A percentile compares a stretch with the other conserved stretches of the same genome.
phyloP scores from a whole-genome alignment of 2,888 invertebrate genomes.

The Epirrhoe tristata region DNA sequence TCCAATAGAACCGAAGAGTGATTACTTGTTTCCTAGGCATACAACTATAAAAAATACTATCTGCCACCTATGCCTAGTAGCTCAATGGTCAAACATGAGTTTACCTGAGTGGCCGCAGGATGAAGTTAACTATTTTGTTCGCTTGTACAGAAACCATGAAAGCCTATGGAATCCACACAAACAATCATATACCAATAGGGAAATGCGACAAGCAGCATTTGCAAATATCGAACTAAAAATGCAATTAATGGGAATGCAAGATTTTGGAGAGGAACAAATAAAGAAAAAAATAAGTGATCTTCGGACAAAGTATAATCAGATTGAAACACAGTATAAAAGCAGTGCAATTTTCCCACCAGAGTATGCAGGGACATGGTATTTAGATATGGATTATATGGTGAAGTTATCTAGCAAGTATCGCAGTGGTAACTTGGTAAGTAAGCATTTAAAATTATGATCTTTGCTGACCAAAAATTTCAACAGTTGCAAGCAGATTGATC shows the following conservation, averaged over 20 bases:
- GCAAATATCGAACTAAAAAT: constrained; percentile 21
- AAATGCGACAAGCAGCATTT: constrained; percentile 11
- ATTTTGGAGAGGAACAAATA: constrained; percentile 6
- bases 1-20: too few species aligned
- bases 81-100: not conserved
- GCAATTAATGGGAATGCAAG: not conserved
- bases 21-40: too few species aligned
- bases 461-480: not conserved
- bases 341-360: constrained; percentile 3
- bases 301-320: not conserved
- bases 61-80: not conserved
- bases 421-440: not conserved
- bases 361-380: constrained; percentile 16
- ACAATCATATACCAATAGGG: not conserved
- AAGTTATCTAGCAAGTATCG: not conserved
- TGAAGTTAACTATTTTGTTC: constrained; percentile 12
- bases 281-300: constrained; percentile 9
- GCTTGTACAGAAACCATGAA: constrained; percentile 19
- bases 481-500: too few species aligned
- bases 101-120: constrained; percentile 12
- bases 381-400: constrained; percentile 17
- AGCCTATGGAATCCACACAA: constrained; percentile 25
- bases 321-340: not conserved
- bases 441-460: not conserved
- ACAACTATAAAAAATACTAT: too few species aligned